A percentile compares a stretch with the other conserved stretches of the same genome.
Conservation (phyloP, 2,888 invertebrate species). For the Deilephila elpenor region DNA sequence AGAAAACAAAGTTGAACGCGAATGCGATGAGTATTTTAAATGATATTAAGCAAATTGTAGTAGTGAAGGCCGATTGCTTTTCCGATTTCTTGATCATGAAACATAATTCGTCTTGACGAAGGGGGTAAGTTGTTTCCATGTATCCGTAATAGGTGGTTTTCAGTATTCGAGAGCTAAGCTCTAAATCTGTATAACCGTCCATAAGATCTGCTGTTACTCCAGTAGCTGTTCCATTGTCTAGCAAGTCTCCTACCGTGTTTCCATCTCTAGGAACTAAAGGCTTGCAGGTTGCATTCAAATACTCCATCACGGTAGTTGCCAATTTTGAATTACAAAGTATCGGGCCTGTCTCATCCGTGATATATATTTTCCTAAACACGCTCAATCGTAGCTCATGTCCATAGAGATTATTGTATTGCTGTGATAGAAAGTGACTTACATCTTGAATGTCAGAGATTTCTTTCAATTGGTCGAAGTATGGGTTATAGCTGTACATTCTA, state of each 20-base stretch:
- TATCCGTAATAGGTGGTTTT: slow-evolving; percentile 77
- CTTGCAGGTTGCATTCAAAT: slow-evolving; percentile 71
- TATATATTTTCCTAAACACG: slow-evolving; percentile 67
- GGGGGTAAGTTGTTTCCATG: slow-evolving; percentile 81
- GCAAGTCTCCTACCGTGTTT: slow-evolving; percentile 72
- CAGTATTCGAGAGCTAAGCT: slow-evolving; percentile 82
- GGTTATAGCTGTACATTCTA: slow-evolving; percentile 81
- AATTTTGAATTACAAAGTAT: slow-evolving; percentile 64
- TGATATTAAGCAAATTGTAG: slow-evolving; percentile 67
- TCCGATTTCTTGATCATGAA: slow-evolving; percentile 81
- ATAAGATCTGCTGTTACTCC: slow-evolving; percentile 76
- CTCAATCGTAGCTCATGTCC: slow-evolving; percentile 66
- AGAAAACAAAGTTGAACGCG: slow-evolving; percentile 56
- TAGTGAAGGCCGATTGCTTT: slow-evolving; percentile 77
- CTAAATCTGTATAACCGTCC: slow-evolving; percentile 81
- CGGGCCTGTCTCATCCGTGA: slow-evolving; percentile 61
- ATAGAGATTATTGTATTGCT: slow-evolving; percentile 67
- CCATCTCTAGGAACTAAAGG: slow-evolving; percentile 70
- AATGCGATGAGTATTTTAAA: slow-evolving; percentile 61
- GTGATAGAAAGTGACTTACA: slow-evolving; percentile 53
- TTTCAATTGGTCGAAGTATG: slow-evolving; percentile 70
- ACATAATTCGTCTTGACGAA: slow-evolving; percentile 83
- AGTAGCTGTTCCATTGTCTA: slow-evolving; percentile 74
- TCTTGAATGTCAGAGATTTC: slow-evolving; percentile 72
- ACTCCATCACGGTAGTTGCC: slow-evolving; percentile 61